Evolutionary conservation across 1,140 invertebrate genomes (phyloP), one percentile per base, ranked within the genome.

Genomic region (Pogonus chalceus): DNA sequence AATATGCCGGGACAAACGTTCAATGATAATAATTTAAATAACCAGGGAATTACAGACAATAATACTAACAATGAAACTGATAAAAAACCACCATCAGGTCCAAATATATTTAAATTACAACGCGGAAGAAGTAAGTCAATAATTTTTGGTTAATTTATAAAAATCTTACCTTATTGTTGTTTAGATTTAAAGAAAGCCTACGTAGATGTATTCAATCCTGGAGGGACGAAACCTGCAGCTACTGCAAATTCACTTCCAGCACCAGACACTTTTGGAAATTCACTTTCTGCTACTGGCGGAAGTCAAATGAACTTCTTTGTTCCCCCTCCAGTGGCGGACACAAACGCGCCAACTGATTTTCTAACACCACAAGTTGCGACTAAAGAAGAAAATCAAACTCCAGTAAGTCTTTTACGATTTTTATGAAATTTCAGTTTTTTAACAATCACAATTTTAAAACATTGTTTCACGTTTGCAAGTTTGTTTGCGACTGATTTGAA

Each of bases 171-270:
- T 50, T 2, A 43, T 21, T 58, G 52, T 58, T 14, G 43, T 60
- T 69, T 66, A 88, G 85, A 83, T 63, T 72, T 85, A 58, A 81
- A 85, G 69, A 83, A 82, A 65, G 84, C 84, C 49, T 93, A 93
- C 69, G 86, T 92, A 50, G 88, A 93, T 71, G 85, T 92, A 23
- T 83, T 92, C 69, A 90, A 88, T 76, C 83, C 84, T 21, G 74
- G 76, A 57, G 79, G 78, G 20, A 72, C 63, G n/a, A 64, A 69
- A 53, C 64, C 73, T 2, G 58, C 72, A 12, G 69, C 72, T 20
- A 46, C 16, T 12, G 14, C 49, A 2, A 31, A 20, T 23, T 26
- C 21, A 16, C 16, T 12, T 21, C 49, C 49, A 18, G 23, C 20
- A 51, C 23, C 49, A 18, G 23, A 10, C 1, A 10, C 16, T 1